These are phyloP conservation scores for Macrosiphum euphorbiae DNA, from an alignment of 2,888 invertebrate genomes.

Conservation along the genomic window DNA sequence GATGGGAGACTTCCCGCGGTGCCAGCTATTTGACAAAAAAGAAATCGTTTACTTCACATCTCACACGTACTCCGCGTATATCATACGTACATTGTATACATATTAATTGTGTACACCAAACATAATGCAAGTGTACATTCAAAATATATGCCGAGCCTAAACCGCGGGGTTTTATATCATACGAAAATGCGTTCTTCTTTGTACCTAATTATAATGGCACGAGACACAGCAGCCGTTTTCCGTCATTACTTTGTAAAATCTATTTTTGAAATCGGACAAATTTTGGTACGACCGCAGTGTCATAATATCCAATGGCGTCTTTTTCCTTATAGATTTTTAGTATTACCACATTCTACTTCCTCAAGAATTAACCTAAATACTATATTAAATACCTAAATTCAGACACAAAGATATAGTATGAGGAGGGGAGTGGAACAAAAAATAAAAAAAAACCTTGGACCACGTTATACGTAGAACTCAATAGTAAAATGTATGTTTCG, in stretches of 20 bases:
- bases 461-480: no score
- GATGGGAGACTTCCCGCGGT: neutral
- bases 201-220: neutral
- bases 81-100: neutral
- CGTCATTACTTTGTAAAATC: neutral
- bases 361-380: no score
- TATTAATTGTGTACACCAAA: no score
- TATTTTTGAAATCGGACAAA: neutral
- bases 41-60: constrained; percentile 11
- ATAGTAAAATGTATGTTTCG: neutral
- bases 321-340: no score
- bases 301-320: no score
- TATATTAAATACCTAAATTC: no score
- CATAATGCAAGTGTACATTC: no score
- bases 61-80: neutral
- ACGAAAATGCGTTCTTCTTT: neutral
- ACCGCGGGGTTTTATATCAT: accelerated
- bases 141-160: neutral
- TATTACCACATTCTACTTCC: no score
- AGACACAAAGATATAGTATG: no score
- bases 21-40: constrained; percentile 11
- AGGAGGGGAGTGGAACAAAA: no score
- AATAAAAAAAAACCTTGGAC: no score
- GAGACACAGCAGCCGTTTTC: neutral
- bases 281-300: no score